Evolutionary conservation across 2,888 invertebrate genomes (phyloP).

Genomic region (Andrena marginata): DNA sequence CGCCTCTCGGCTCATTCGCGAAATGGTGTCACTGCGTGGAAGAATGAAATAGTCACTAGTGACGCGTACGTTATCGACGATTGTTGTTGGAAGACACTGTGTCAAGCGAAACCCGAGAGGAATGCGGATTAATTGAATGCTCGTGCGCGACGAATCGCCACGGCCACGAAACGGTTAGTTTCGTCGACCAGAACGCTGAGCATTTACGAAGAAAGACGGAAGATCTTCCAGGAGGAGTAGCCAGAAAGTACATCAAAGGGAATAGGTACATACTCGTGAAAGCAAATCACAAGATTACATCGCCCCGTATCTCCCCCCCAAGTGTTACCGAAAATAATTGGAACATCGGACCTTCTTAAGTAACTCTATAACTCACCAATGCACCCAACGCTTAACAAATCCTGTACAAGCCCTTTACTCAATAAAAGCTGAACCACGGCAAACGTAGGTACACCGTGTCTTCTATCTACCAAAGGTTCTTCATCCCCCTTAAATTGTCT

Average conservation of each 20-base stretch:
- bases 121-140: conserved; percentile 24
- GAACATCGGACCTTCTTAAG: too few relatives aligned
- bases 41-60: background rate
- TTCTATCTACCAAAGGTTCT: background rate
- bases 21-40: background rate
- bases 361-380: too few relatives aligned
- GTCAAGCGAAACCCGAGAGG: conserved; percentile 18
- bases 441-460: too few relatives aligned
- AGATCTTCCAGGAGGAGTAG: background rate
- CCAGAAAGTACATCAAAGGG: background rate
- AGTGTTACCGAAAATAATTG: too few relatives aligned
- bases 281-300: too few relatives aligned
- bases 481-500: too few relatives aligned
- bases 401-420: too few relatives aligned
- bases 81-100: background rate
- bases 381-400: too few relatives aligned
- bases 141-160: background rate
- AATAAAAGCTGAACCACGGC: too few relatives aligned
- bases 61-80: conserved; percentile 6
- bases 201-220: background rate
- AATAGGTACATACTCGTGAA: too few relatives aligned
- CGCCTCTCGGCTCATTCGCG: background rate
- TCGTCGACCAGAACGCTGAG: background rate
- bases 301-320: too few relatives aligned
- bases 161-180: background rate